Base-by-base conservation (phyloP, 2,888 invertebrate species). In the Zaprionus bogoriensis region DNA sequence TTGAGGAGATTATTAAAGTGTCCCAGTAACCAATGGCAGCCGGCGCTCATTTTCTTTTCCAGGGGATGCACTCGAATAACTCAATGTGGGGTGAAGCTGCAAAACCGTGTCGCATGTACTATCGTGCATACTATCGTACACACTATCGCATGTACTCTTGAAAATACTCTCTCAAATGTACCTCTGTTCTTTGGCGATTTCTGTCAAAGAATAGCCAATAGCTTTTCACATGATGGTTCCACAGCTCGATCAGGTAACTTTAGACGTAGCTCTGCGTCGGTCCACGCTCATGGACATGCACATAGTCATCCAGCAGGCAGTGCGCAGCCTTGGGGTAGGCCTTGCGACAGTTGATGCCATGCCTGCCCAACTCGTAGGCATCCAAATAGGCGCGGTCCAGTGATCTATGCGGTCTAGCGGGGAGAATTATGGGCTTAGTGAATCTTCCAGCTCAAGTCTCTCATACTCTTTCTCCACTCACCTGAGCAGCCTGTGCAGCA, bases 401-500 rank as follows among this genome's bases (percentile, higher is more conserved):
- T 2, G 83, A 73, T 12, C 57, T 48, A 44, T 87, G 88, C 0
- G 88, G 88, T 10, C 88, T 89, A 1, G 4, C 2, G 5, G 10
- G 9, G 0, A 55, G 39, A 17, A 7, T 5, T 38, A 1, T 12
- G 10, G 6, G 4, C 1, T 30, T 4, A 9, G 7, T 17, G 5
- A 17, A 12, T 17, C 7, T n/a, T 14, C 3, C 1, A 7, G 4
- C 7, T 47, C 0, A 1, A n/a, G n/a, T n/a, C 10, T 4, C 2
- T 6, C 1, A 3, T 1, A 14, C 19, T 25, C 3, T 4, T 2
- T 0, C 5, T 0, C 5, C 6, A 67, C 76, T 72, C 45, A 89
- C 88, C 53, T 80, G 14, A 89, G 53, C 20, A 89, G 9, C 6
- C 87, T 52, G 30, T 89, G 79, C 42, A 88, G 55, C 14, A 89